These are phyloP conservation scores for Percopsis transmontana DNA, from an alignment of 2,113 vertebrate genomes.

Conservation along the genomic window DNA sequence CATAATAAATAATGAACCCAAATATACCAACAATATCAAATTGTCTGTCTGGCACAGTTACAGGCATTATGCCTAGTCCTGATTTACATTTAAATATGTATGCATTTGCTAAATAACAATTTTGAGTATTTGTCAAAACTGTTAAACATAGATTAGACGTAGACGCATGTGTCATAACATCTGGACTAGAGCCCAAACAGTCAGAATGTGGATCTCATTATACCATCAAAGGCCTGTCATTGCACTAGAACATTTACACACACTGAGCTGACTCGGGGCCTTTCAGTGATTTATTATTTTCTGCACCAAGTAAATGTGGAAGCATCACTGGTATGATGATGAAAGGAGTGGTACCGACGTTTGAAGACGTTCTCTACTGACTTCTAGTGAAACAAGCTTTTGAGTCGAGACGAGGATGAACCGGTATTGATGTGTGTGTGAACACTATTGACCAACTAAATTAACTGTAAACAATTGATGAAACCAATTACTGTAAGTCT, in stretches of 20 bases:
- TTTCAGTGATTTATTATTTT: conserved; percentile 13
- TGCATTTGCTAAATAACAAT: too few relatives aligned
- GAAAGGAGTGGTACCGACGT: background rate
- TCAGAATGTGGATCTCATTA: conserved; percentile 2
- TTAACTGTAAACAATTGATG: background rate
- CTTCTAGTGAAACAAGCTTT: too few relatives aligned
- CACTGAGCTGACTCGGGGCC: conserved; percentile 3
- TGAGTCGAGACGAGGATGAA: too few relatives aligned
- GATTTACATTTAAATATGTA: too few relatives aligned
- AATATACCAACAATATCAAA: too few relatives aligned
- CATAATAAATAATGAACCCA: too few relatives aligned
- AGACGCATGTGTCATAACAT: background rate
- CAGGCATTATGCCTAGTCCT: too few relatives aligned
- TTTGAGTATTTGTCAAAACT: background rate
- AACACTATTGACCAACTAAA: too few relatives aligned
- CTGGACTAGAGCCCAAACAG: conserved; percentile 12
- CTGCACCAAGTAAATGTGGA: background rate
- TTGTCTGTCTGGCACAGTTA: too few relatives aligned
- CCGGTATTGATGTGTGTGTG: background rate
- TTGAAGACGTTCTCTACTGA: too few relatives aligned
- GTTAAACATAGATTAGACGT: conserved; percentile 4
- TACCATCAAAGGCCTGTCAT: background rate
- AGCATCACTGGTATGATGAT: background rate
- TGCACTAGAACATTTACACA: background rate
- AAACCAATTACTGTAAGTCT: background rate